Evolutionary conservation across 2,888 invertebrate species (phyloP).

Genomic region (Halictus quadricinctus): DNA sequence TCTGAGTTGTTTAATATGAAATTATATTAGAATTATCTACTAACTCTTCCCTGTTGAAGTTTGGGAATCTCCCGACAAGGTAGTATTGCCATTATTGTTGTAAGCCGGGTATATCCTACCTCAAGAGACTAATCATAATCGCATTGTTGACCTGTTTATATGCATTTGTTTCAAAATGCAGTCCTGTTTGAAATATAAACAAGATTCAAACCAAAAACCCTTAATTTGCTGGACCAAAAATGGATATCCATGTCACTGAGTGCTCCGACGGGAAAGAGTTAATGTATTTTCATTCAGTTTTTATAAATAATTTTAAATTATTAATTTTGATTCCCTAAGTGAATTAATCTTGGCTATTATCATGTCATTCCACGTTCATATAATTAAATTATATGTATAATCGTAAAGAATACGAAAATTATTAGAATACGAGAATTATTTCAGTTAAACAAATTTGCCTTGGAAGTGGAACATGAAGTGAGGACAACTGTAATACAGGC

Average conservation of each 20-base stretch:
- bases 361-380: not conserved
- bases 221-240: no score
- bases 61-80: no score
- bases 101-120: no score
- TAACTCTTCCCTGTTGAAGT: no score
- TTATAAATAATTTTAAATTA: not conserved
- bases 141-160: no score
- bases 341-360: not conserved
- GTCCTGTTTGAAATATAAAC: no score
- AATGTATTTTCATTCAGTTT: not conserved
- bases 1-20: not conserved
- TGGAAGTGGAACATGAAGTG: conserved; percentile 88
- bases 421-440: conserved; percentile 67
- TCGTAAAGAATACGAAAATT: not conserved
- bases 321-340: not conserved
- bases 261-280: no score
- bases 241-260: no score
- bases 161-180: no score
- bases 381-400: not conserved
- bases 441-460: conserved; percentile 87
- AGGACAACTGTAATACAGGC: conserved; percentile 90
- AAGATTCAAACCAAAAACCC: no score
- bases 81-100: no score
- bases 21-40: not conserved
- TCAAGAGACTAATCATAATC: no score